Percentiles rank a stretch among this genome's conserved stretches.
Evolutionary conservation across 1,140 invertebrate species (phyloP).

Genomic region (Apis dorsata): DNA sequence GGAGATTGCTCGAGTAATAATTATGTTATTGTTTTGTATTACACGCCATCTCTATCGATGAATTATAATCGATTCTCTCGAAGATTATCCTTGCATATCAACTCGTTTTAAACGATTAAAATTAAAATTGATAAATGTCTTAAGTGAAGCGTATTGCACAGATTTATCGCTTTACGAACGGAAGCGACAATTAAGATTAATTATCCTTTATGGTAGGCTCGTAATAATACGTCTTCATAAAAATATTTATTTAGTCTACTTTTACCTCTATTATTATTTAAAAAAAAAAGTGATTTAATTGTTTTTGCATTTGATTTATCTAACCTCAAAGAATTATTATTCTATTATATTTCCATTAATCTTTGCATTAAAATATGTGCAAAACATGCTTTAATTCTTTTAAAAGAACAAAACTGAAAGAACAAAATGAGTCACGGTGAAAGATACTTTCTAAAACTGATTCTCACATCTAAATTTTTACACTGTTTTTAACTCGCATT

Average conservation of each 20-base stretch:
- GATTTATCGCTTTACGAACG: background rate
- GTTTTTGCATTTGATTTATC: background rate
- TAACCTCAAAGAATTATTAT: too few relatives aligned
- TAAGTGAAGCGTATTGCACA: constrained; percentile 2
- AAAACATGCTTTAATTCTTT: background rate
- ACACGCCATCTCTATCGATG: background rate
- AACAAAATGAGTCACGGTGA: constrained; percentile 21
- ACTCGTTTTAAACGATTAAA: background rate
- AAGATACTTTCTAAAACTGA: constrained; percentile 20
- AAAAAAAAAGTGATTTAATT: background rate
- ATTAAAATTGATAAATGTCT: background rate
- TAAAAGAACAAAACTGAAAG: background rate
- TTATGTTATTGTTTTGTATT: constrained; percentile 18
- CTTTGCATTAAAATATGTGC: too few relatives aligned
- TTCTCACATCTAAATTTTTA: background rate
- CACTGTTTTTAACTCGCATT: background rate
- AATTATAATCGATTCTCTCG: background rate
- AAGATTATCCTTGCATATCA: background rate
- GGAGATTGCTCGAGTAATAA: background rate
- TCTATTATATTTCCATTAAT: too few relatives aligned
- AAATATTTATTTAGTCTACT: background rate
- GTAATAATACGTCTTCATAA: background rate
- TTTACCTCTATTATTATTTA: background rate
- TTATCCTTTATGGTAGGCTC: background rate
- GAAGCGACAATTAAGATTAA: constrained; percentile 1